These are phyloP conservation scores for Lasius fuliginosus DNA, from an alignment of 2,888 invertebrate species.

Conservation along the genomic window DNA sequence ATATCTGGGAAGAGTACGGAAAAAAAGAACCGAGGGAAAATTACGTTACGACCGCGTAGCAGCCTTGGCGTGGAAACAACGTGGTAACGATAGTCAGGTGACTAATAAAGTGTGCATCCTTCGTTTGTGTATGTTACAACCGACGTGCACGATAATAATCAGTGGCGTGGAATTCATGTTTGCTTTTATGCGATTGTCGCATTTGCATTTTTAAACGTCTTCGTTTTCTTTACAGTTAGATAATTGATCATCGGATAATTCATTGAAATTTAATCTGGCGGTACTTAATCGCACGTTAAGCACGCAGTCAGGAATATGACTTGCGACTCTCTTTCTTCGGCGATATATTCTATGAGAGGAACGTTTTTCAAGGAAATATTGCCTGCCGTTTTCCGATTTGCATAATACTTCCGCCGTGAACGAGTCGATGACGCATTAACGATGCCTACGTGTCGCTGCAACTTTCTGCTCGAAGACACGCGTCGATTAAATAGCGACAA, in stretches of 20 bases:
- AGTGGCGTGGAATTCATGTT: constrained; percentile 14
- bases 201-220: neutral
- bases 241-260: constrained; percentile 1
- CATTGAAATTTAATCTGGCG: neutral
- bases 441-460: constrained; percentile 20
- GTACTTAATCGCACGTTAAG: neutral
- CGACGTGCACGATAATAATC: constrained; percentile 34
- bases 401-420: constrained; percentile 32
- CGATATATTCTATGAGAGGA: neutral
- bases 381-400: constrained; percentile 19
- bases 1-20: neutral
- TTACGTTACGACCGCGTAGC: constrained; percentile 35
- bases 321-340: neutral
- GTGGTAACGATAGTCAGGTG: constrained; percentile 50
- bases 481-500: constrained; percentile 18
- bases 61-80: constrained; percentile 60
- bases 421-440: constrained; percentile 27
- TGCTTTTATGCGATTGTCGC: neutral
- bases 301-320: neutral
- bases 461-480: constrained; percentile 36
- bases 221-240: neutral
- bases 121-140: constrained; percentile 10
- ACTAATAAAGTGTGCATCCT: constrained; percentile 62
- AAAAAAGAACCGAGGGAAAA: constrained; percentile 3
- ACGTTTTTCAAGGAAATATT: neutral